Evolutionary conservation across 2,113 vertebrate species (phyloP), one percentile per base, ranked within the genome.

Genomic region (Probosciger aterrimus): DNA sequence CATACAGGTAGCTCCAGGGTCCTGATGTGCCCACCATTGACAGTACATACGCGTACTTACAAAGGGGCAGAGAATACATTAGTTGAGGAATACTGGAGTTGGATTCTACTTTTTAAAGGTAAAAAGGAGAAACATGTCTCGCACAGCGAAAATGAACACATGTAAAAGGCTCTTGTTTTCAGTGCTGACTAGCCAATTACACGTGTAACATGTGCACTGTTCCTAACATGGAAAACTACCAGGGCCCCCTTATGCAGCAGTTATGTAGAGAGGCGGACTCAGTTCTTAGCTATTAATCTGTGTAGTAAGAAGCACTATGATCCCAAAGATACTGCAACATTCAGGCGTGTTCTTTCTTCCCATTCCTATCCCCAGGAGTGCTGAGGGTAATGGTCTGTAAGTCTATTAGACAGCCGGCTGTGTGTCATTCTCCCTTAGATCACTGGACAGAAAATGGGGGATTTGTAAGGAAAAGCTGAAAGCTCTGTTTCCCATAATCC

Each of bases 391-490:
- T 28, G 55, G 41, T 24, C 77, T 53, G 52, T 18, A 59, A 83
- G 60, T 4, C 59, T 49, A 17, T 47, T 5, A 90, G 60, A 67
- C 28, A 55, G 80, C 63, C 4, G n/a, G 44, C 49, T 86, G 76
- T 1, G 1, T 5, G 43, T 14, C 73, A 43, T 11, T 71, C 27
- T 55, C 47, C 37, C 30, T 68, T n/a, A 76, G 57, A 53, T 76
- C 63, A 52, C 79, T 22, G 50, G 25, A 47, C 41, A 69, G 65
- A 88, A 93, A 88, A 76, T 6, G 18, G 41, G 35, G 19, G 18
- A 49, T 88, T 88, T 64, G 22, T 67, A 88, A 95, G 8, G 73
- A 73, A 92, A 83, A 90, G 64, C 52, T 88, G 76, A 84, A 95
- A 94, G 79, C 64, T 93, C 37, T 57, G 11, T 64, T 86, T 94